phyloP scores from a whole-genome alignment of 2,888 invertebrate genomes.

The Dasypogon diadema region DNA sequence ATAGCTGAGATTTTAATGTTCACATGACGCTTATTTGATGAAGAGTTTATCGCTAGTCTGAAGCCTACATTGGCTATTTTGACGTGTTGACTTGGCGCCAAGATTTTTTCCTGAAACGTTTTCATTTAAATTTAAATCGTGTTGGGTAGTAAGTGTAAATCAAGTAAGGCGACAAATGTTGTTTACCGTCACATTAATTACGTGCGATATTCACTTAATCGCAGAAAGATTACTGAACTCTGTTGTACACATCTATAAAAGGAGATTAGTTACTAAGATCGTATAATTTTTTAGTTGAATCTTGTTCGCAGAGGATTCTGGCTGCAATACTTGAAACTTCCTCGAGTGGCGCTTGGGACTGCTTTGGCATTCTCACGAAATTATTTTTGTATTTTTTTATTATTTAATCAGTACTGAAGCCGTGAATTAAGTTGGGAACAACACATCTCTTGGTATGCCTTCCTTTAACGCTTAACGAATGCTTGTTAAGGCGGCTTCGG shows the following conservation, averaged over 20 bases:
- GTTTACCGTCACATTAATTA: not conserved
- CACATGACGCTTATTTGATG: not conserved
- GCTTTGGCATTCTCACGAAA: not conserved
- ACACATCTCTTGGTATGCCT: slow-evolving; percentile 12
- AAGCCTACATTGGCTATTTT: slow-evolving; percentile 24
- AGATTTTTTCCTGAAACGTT: not conserved
- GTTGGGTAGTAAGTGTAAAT: not conserved
- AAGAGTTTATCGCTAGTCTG: slow-evolving; percentile 11
- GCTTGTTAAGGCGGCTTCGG: slow-evolving; percentile 38
- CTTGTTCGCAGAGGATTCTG: too few species aligned
- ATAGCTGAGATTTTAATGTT: slow-evolving; percentile 5
- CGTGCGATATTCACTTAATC: not conserved
- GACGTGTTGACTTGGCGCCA: slow-evolving; percentile 28
- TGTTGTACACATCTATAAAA: not conserved
- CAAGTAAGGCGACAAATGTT: not conserved
- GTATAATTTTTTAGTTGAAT: too few species aligned
- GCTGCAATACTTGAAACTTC: not conserved
- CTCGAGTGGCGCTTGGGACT: not conserved
- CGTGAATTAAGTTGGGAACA: slow-evolving; percentile 3
- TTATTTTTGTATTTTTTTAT: not conserved
- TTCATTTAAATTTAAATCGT: not conserved
- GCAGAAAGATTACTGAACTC: not conserved
- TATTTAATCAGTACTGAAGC: slow-evolving; percentile 12
- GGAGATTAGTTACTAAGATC: too few species aligned
- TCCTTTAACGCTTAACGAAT: slow-evolving; percentile 29